Base-by-base conservation (phyloP, 2,888 invertebrate species). In the Pachydiplax longipennis region DNA sequence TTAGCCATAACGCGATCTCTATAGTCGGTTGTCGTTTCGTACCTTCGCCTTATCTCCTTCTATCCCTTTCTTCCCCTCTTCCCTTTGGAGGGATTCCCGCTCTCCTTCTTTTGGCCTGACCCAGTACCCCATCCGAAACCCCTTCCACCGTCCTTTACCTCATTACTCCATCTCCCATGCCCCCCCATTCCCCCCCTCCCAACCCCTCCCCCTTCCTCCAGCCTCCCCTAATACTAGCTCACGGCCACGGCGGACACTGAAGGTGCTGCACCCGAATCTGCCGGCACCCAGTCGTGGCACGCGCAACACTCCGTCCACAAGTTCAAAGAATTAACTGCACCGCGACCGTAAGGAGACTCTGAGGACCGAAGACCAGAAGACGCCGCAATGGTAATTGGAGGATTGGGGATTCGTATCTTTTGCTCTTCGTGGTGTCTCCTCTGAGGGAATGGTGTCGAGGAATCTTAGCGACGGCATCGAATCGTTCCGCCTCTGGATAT, bases 1-100 rank as follows among this genome's bases (percentile, higher is more conserved):
- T 73, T 53, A 53, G 35, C 35, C 22, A 37, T 18, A 25, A 22
- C 37, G 37, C 37, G 37, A 61, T 87, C 87, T 37, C 87, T 87
- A 87, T 87, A 87, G 87, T n/a, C 87, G 87, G 61, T 87, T 87
- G 87, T 87, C 87, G 48, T 48, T 61, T 87, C 61, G 58, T 61
- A 87, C 87, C 87, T 87, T 87, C 58, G 87, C 22, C 61, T 73
- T 83, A 61, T 61, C 61, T 61, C 40, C 61, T 12, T n/a, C 87
- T 35, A 22, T n/a, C n/a, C n/a, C n/a, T 31, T 15, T 61, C 13
- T 31, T 31, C 37, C 87, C n/a, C 83, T 48, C 48, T 31, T 58
- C 61, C 61, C 87, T 87, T 87, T 65, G 87, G 87, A 87, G 87
- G 87, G 15, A 87, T 87, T 65, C 61, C 87, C 58, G 83, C 61